Evolutionary conservation across 2,113 vertebrate species (phyloP).

Genomic region (Henicopernis longicauda): DNA sequence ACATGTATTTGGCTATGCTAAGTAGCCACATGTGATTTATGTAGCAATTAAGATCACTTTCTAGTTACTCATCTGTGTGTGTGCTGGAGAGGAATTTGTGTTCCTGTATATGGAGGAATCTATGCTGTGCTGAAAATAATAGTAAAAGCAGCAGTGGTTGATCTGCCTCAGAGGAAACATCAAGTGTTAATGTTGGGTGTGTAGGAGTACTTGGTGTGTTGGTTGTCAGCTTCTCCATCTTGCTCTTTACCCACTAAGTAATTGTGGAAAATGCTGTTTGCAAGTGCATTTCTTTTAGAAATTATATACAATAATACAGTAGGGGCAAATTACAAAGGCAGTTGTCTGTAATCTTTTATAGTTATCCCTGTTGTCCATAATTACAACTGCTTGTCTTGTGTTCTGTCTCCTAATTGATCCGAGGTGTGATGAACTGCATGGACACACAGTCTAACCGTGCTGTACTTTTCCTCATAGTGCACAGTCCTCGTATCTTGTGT

Average conservation of each 20-base stretch:
- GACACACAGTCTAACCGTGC: background rate
- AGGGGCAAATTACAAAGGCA: background rate
- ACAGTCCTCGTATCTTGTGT: background rate
- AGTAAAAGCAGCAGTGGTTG: background rate
- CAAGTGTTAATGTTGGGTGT: background rate
- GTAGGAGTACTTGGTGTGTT: background rate
- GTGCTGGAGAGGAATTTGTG: background rate
- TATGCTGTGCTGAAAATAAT: background rate
- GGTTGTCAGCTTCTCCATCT: background rate
- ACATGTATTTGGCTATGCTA: conserved; percentile 1
- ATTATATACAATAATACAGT: background rate
- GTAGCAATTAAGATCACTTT: conserved; percentile 37
- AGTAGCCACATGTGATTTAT: conserved; percentile 36
- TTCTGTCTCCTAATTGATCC: background rate
- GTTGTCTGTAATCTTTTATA: background rate
- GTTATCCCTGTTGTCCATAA: background rate
- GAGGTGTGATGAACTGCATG: background rate
- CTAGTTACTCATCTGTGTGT: conserved; percentile 15
- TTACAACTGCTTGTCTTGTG: background rate
- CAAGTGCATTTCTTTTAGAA: background rate
- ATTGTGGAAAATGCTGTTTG: background rate
- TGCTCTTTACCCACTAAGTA: background rate
- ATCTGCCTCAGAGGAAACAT: background rate
- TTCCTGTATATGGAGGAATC: background rate
- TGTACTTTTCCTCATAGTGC: background rate